These are phyloP conservation scores for Clarias fuscus DNA, from an alignment of 2,797 vertebrate species.

Conservation along the genomic window DNA sequence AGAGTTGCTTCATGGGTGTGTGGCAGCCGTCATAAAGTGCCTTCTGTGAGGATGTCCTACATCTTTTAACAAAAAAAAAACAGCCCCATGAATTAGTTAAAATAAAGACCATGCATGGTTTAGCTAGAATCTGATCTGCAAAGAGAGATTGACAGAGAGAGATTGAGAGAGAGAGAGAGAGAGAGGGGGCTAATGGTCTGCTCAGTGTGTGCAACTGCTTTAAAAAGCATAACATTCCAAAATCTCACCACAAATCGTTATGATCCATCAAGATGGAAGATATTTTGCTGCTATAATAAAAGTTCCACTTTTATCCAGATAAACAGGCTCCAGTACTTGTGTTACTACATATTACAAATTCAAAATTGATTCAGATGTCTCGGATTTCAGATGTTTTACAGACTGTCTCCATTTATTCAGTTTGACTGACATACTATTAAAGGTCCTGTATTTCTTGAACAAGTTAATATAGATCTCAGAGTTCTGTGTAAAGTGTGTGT, in stretches of 20 bases:
- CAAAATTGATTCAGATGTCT: not conserved
- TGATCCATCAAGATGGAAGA: not conserved
- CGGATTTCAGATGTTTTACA: not conserved
- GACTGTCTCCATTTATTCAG: not conserved
- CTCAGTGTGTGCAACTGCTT: not conserved
- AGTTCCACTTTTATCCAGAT: not conserved
- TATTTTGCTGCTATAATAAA: not conserved
- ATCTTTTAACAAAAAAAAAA: constrained; percentile 57
- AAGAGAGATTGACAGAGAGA: not conserved
- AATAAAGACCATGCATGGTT: constrained; percentile 57
- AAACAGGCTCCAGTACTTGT: too few relatives aligned
- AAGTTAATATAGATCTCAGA: too few relatives aligned
- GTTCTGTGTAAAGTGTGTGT: too few relatives aligned
- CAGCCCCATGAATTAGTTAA: constrained; percentile 66
- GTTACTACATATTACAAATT: not conserved
- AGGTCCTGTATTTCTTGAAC: too few relatives aligned
- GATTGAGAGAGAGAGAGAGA: not conserved
- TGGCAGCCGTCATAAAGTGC: constrained; percentile 56
- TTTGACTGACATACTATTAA: not conserved
- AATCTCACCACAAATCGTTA: not conserved
- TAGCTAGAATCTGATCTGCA: constrained; percentile 4
- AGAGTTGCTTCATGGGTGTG: constrained; percentile 56
- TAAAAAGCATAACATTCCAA: not conserved
- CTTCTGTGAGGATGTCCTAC: constrained; percentile 55
- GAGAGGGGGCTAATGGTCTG: not conserved